Conservation (phyloP, 2,113 vertebrate species). For the Neodontobutis hainanensis region DNA sequence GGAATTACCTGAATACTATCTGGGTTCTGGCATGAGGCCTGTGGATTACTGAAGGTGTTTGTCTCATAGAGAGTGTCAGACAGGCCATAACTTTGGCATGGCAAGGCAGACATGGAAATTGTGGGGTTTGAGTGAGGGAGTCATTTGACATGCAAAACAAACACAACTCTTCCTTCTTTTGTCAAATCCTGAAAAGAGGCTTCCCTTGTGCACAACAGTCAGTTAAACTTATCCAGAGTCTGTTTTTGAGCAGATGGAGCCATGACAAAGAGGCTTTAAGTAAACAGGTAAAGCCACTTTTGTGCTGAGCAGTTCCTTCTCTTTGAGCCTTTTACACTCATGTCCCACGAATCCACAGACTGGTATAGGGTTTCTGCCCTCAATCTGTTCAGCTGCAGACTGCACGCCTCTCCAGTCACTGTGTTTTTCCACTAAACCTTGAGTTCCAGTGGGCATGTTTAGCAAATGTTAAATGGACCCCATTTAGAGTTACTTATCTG, state of each 20-base stretch:
- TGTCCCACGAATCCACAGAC: conserved; percentile 8
- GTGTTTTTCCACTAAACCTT: conserved; percentile 1
- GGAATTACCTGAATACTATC: conserved; percentile 40
- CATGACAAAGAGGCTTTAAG: not conserved
- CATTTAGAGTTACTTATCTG: too few relatives aligned
- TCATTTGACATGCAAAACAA: conserved; percentile 59
- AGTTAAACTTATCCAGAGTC: conserved; percentile 7
- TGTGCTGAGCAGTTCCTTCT: conserved; percentile 4
- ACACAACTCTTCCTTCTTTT: conserved; percentile 60
- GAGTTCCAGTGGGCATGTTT: conserved; percentile 14
- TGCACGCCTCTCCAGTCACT: not conserved
- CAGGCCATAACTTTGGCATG: conserved; percentile 17
- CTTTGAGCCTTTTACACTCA: conserved; percentile 13
- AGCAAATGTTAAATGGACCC: not conserved
- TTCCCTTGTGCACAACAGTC: conserved; percentile 6
- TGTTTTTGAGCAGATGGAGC: not conserved
- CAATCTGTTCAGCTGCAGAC: conserved; percentile 44
- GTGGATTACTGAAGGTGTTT: conserved; percentile 38
- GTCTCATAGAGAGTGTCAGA: conserved; percentile 49
- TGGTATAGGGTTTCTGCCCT: conserved; percentile 56
- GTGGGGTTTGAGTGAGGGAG: conserved; percentile 49
- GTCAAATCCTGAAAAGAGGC: conserved; percentile 29
- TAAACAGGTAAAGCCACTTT: conserved; percentile 17
- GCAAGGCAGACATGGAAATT: conserved; percentile 53
- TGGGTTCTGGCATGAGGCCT: conserved; percentile 29